Base-by-base conservation (phyloP, 2,797 vertebrate species). In the Halcyon badia region DNA sequence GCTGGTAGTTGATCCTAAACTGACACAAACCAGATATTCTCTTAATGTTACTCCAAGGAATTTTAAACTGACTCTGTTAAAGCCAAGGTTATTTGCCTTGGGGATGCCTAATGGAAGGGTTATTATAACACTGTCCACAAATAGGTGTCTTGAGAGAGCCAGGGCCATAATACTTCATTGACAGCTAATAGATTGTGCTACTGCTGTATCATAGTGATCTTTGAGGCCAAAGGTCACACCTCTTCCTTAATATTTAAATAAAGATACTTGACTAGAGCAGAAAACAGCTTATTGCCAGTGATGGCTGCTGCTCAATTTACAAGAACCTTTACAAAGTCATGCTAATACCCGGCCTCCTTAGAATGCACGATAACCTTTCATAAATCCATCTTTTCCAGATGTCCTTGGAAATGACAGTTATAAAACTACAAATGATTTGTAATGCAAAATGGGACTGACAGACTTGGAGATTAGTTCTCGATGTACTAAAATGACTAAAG, bases 11-110 rank as follows among this genome's bases (percentile, higher is more conserved):
- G 97, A 98, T 98, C 98, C 98, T 94, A 97, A 97, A 97, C 97
- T 98, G 98, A 98, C 98, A 98, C 97, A 98, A 98, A 97, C 97
- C 98, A 98, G 98, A 98, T 96, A 97, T 97, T 98, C 98, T 97
- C 98, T 97, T 98, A 98, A 98, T 97, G 97, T 98, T 98, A 98
- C 98, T 98, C 98, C 87, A 97, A 98, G 99, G 99, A 98, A 99
- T 99, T 99, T 98, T 98, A 98, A 98, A 98, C 98, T 99, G 98
- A 99, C 99, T 99, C 98, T 98, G 98, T 99, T 99, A 99, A 99
- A 99, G 98, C 98, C 97, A 97, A 98, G 98, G 98, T 98, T 98
- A 98, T 97, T 98, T 98, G 98, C 99, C 98, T 97, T 97, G 97
- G 98, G 99, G 99, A 98, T 98, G 98, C 98, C 98, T 98, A 98